These are phyloP conservation scores for Falco peregrinus DNA, from an alignment of 2,797 vertebrate genomes.

Conservation along the genomic window DNA sequence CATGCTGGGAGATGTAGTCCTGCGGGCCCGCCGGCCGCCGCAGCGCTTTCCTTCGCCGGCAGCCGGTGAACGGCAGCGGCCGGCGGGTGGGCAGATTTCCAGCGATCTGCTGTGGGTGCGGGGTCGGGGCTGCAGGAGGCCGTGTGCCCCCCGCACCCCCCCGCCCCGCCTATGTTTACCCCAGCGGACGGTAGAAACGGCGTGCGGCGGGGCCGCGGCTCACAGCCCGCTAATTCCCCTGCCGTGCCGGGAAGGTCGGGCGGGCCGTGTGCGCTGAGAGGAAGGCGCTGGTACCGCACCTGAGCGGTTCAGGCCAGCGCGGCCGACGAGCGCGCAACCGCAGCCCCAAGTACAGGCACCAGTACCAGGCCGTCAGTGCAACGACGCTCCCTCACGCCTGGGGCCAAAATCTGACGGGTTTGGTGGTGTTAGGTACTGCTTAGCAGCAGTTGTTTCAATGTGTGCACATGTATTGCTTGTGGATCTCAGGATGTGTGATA, in stretches of 20 bases:
- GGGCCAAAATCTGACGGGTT: not conserved
- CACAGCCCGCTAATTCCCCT: too few relatives aligned
- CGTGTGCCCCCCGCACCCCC: too few relatives aligned
- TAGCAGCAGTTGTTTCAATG: not conserved
- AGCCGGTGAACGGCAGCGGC: rapidly evolving
- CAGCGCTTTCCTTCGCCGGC: rapidly evolving
- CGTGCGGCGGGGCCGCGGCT: too few relatives aligned
- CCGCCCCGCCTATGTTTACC: too few relatives aligned
- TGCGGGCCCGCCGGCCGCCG: rapidly evolving
- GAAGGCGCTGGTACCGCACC: not conserved
- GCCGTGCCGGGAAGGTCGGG: not conserved
- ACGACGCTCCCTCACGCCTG: rapidly evolving
- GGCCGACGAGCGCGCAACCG: rapidly evolving
- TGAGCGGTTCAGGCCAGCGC: rapidly evolving
- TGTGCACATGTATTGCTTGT: rapidly evolving
- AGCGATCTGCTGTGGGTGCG: rapidly evolving
- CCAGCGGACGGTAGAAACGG: too few relatives aligned
- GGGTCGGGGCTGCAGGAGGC: not conserved
- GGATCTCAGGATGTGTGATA: not conserved
- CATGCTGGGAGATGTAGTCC: not conserved
- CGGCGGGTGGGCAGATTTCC: not conserved
- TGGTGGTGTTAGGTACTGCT: too few relatives aligned
- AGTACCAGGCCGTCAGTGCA: rapidly evolving
- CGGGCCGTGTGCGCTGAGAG: not conserved
- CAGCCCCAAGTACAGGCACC: rapidly evolving